Base-by-base conservation (phyloP, 2,113 vertebrate genomes). In the Hypocryptadius cinnamomeus region DNA sequence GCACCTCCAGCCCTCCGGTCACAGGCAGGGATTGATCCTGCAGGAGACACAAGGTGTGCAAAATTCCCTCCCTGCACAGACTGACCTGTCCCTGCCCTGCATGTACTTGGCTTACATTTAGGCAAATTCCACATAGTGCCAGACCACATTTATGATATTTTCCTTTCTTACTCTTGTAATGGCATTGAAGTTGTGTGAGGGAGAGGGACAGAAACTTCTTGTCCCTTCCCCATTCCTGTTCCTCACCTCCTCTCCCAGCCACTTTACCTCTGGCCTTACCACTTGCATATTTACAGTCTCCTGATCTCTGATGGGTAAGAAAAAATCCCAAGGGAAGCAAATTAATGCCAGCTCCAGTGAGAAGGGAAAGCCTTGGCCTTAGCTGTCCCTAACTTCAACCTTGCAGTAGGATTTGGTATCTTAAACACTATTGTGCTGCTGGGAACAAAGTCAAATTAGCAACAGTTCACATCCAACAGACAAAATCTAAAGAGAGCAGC, bases 401-500 rank as follows among this genome's bases (percentile, higher is more conserved):
- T 7, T 0, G 6, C 59, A 19, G 79, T 28, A 79, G 95, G 83
- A 87, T 87, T 68, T 81, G 74, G 4, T 90, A 16, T 87, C 77
- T 45, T 45, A 37, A 87, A 50, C 2, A 11, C 42, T 59, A 8
- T 33, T 89, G 86, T 5, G 10, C 88, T 24, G 0, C 85, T 92
- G 93, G 87, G 94, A 96, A 15, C 93, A 40, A 89, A 87, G 91
- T 90, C 84, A 82, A 80, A 95, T 93, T 89, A 95, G 89, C 89
- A 87, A 63, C 80, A 94, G 69, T 91, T 96, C 93, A 82, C 91
- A 90, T 96, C 90, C 88, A 78, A 85, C 79, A 87, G 64, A 63
- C 85, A 89, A 93, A 95, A 85, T 87, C 92, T 92, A 73, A 96
- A 96, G 85, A 96, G 89, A 97, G 74, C 85, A 89, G 79, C 93